Evolutionary conservation across 2,888 invertebrate species (phyloP).

Genomic region (Calephelis perditalis): DNA sequence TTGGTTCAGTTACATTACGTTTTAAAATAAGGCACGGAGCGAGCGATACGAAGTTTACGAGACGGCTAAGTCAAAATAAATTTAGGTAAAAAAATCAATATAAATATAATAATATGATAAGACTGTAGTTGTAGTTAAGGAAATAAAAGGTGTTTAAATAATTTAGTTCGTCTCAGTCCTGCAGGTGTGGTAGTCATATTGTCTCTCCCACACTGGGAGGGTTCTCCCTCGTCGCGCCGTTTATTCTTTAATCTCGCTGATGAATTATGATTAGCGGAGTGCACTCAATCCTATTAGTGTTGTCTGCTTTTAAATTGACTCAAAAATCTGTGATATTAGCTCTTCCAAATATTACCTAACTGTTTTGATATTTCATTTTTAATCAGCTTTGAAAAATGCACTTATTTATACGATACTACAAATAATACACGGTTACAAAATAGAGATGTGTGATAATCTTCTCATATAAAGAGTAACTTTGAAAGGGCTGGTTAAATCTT

Average conservation of each 20-base stretch:
- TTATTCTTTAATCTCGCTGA: conserved; percentile 77
- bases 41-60: no score
- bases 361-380: no score
- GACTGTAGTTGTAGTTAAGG: conserved; percentile 47
- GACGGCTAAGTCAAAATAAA: no score
- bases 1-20: no score
- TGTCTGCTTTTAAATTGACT: conserved; percentile 48
- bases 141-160: conserved; percentile 62
- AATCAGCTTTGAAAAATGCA: no score
- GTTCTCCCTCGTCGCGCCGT: conserved; percentile 49
- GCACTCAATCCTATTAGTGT: conserved; percentile 71
- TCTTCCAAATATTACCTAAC: conserved; percentile 18
- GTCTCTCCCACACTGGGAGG: conserved; percentile 53
- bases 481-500: no score
- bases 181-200: conserved; percentile 78
- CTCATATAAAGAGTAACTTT: no score
- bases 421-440: no score
- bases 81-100: neutral
- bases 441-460: no score
- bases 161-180: conserved; percentile 75
- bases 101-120: conserved; percentile 18
- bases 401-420: no score
- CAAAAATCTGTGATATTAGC: conserved; percentile 46
- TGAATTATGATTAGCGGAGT: conserved; percentile 77
- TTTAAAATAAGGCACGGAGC: no score